Evolutionary conservation across 1,140 invertebrate species (phyloP).

Genomic region (Lordiphosa mommai): DNA sequence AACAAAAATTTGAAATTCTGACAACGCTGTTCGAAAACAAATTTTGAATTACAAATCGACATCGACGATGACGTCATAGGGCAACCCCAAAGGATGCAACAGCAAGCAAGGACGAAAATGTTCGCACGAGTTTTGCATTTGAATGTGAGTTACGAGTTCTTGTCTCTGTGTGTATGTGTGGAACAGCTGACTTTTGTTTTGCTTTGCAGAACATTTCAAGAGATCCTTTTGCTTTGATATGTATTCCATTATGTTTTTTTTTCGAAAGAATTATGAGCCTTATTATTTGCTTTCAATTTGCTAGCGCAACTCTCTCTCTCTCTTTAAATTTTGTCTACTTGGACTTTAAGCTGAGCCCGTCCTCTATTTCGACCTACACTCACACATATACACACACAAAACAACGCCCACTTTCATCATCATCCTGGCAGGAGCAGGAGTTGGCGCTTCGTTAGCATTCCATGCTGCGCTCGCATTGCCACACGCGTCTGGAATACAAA

Average conservation of each 20-base stretch:
- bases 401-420: slow-evolving; percentile 69
- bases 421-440: slow-evolving; percentile 10
- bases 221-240: slow-evolving; percentile 41
- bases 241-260: slow-evolving; percentile 3
- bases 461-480: slow-evolving; percentile 49
- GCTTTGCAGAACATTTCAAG: slow-evolving; percentile 31
- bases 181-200: slow-evolving; percentile 76
- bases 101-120: slow-evolving; percentile 51
- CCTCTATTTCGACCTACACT: slow-evolving; percentile 58
- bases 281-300: slow-evolving; percentile 69
- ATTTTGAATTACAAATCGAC: slow-evolving; percentile 78
- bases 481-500: slow-evolving; percentile 77
- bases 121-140: slow-evolving; percentile 78
- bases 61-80: slow-evolving; percentile 44
- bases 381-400: slow-evolving; percentile 10
- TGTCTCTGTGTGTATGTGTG: slow-evolving; percentile 12
- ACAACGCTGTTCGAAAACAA: slow-evolving; percentile 67
- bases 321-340: slow-evolving; percentile 3
- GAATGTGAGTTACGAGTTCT: slow-evolving; percentile 67
- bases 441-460: slow-evolving; percentile 60
- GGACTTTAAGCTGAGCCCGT: slow-evolving; percentile 56
- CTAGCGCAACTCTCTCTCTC: slow-evolving; percentile 11
- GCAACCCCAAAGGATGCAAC: slow-evolving; percentile 60
- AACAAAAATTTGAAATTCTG: slow-evolving; percentile 70
- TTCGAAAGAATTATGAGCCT: slow-evolving; percentile 51